Evolutionary conservation across 1,140 invertebrate species (phyloP), one percentile per base, ranked within the genome.

Genomic region (Luehdorfia chinensis): DNA sequence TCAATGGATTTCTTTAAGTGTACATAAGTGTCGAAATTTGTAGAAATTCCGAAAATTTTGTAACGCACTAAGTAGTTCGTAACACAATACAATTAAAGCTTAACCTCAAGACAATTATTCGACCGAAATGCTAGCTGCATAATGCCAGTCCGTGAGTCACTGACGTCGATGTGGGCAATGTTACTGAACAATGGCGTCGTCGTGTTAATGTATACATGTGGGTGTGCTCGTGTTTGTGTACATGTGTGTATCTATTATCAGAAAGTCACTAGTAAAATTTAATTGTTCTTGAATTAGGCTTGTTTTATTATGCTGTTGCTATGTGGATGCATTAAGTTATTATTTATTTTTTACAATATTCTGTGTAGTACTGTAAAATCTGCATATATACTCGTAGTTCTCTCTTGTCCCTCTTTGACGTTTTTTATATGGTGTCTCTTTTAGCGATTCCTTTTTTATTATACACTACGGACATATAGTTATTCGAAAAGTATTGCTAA

Each of bases 71-170:
- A n/a, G n/a, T n/a, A n/a, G n/a, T n/a, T n/a, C n/a, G n/a, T n/a
- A n/a, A n/a, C n/a, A n/a, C 25, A 43, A 43, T 43, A 30, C 39
- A 28, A 41, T 41, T 41, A 30, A 30, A 15, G 14, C 14, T 25
- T 43, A 30, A 43, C 39, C 39, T 43, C 39, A 43, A 43, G 39
- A 43, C 39, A 43, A 43, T 43, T 30, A 27, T 43, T 43, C 23
- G 25, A 43, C 23, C 37, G 37, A 14, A 41, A 41, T 41, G 37
- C 37, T 39, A 11, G 21, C 36, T 41, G 23, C 37, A 41, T 27
- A 41, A 41, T 41, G 37, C 37, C 19, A 5, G n/a, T 19, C 25
- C 37, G 37, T 41, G 37, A 41, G 14, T 41, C 37, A 39, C 18
- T 4, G 21, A 19, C 9, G 12, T 6, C 37, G 12, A 41, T 41